These are phyloP conservation scores for Dromococcyx pavoninus DNA, from an alignment of 2,797 vertebrate genomes.

Conservation along the genomic window DNA sequence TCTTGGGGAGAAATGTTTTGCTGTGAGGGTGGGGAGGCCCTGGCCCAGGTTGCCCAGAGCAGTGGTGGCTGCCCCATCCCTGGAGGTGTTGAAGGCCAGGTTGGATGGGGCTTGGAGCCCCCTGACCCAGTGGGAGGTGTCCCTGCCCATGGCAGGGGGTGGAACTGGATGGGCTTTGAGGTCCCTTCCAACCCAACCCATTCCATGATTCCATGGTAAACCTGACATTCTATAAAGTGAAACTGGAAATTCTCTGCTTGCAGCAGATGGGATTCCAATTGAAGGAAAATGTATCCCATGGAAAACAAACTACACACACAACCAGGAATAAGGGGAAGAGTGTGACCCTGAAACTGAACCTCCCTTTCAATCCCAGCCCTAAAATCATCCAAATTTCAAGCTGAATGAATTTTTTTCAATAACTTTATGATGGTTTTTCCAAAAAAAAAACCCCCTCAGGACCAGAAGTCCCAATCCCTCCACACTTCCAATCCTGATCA, in stretches of 20 bases:
- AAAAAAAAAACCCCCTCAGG: not conserved
- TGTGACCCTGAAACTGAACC: not conserved
- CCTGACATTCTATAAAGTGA: not conserved
- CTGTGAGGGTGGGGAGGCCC: no score
- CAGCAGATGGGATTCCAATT: not conserved
- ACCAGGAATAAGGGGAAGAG: not conserved
- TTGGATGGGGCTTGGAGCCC: no score
- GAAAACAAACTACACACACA: not conserved
- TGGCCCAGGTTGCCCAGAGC: no score
- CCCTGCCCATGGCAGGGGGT: no score
- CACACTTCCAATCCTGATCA: rapidly evolving
- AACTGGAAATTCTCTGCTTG: not conserved
- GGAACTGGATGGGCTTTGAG: no score
- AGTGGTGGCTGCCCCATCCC: no score
- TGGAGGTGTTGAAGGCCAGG: no score
- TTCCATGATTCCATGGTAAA: not conserved
- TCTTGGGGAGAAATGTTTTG: no score
- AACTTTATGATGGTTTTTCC: not conserved
- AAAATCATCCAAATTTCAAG: not conserved
- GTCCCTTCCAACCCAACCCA: no score
- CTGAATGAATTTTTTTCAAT: not conserved
- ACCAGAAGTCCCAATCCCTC: not conserved
- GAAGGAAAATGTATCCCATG: not conserved
- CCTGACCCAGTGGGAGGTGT: no score
- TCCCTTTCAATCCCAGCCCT: not conserved